These are phyloP conservation scores for Hipparchia semele DNA, from an alignment of 2,888 invertebrate species.

Conservation along the genomic window DNA sequence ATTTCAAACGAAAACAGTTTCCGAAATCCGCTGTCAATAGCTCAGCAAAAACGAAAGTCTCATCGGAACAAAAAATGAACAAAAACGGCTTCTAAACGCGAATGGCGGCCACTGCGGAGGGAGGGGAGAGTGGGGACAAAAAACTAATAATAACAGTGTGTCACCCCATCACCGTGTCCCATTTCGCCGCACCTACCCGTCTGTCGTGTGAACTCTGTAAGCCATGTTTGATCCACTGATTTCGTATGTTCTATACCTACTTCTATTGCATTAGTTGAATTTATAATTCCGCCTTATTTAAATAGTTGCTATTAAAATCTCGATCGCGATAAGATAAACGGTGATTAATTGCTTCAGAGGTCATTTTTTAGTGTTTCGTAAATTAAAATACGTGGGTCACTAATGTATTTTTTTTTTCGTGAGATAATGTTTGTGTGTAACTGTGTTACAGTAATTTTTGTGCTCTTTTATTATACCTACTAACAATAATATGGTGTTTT, in stretches of 20 bases:
- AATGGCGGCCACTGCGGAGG: slow-evolving; percentile 67
- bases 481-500: neutral
- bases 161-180: slow-evolving; percentile 76
- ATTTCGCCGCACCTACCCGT: slow-evolving; percentile 67
- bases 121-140: slow-evolving; percentile 73
- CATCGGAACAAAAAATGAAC: slow-evolving; percentile 51
- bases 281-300: slow-evolving; percentile 34
- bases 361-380: slow-evolving; percentile 19
- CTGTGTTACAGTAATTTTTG: neutral
- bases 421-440: neutral
- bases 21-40: slow-evolving; percentile 37
- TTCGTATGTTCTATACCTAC: slow-evolving; percentile 22
- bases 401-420: neutral
- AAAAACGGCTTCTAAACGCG: slow-evolving; percentile 68
- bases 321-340: slow-evolving; percentile 35
- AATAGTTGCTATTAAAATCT: slow-evolving; percentile 31
- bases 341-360: slow-evolving; percentile 34
- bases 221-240: slow-evolving; percentile 53
- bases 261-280: neutral
- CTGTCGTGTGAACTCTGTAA: slow-evolving; percentile 63
- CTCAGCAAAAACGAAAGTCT: slow-evolving; percentile 36
- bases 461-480: neutral
- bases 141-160: slow-evolving; percentile 81
- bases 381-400: neutral
- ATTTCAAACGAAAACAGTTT: slow-evolving; percentile 30